Evolutionary conservation across 35 echinoderm and acorn worm genomes (phyloP), one percentile per base, ranked within the genome.

Genomic region (Ptychodera flava): DNA sequence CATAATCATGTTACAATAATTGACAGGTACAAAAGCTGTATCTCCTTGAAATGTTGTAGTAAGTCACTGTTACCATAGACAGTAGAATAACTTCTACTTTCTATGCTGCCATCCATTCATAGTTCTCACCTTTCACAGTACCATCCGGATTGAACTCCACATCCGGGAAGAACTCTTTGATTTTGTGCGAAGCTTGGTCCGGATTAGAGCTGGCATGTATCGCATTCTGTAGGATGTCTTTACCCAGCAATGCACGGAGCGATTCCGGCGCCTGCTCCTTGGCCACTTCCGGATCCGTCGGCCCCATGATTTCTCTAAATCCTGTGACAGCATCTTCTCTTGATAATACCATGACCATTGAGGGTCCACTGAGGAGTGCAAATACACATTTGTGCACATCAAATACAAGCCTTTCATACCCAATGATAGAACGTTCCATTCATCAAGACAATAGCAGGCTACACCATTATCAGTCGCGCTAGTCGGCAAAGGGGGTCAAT

Each of bases 211-310:
- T 94, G 28, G 92, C 96, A 77, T 99, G 96, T 31, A 99, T 94
- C 33, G 93, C 96, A 36, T 99, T 99, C 1, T 87, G 64, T n/a
- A 99, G 37, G 64, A 94, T 81, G 75, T 99, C 93, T 75, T 99
- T 99, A 16, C 96, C 96, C 30, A 94, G 31, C 15, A 99, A 86
- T 1, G 96, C 96, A 36, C 96, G 38, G 33, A 99, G 87, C 34
- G 93, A 92, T 76, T 99, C 96, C 32, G 96, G 96, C 28, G 96
- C 96, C 38, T 99, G 85, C 32, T 99, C 96, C 38, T 88, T 90
- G 32, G 96, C 96, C 28, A 91, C 15, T 14, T 94, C 93, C 22
- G 92, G 96, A 84, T 94, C 90, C 15, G 90, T 88, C 0, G 96
- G 96, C 34, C 96, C 96, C 96, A 99, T 99, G 2, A 99, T 78